Base-by-base conservation (phyloP, 92 coral and sea anemone species). In the Bergia sp. region DNA sequence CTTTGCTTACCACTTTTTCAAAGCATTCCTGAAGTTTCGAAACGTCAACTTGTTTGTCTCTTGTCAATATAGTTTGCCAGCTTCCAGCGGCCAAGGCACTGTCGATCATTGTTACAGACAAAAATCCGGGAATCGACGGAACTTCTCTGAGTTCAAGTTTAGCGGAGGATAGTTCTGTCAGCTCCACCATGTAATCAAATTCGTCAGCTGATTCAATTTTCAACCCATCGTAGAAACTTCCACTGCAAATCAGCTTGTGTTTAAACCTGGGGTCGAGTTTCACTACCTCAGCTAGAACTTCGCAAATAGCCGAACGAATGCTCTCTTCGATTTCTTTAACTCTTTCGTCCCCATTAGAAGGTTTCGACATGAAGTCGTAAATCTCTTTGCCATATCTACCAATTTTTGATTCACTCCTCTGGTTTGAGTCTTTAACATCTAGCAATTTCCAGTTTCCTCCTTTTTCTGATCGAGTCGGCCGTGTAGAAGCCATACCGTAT, bases 141-240 rank as follows among this genome's bases (percentile, higher is more conserved):
- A 18, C 45, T 8, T 58, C 85, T 1, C 37, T 18, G 13, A 36
- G 38, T 81, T 38, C 37, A 37, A 81, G 85, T 55, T 61, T 81
- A 81, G 37, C 74, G 13, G 85, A 21, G 44, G 49, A 58, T 15
- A 81, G 44, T 7, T 58, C 72, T 55, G 85, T 57, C 38, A 81
- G 50, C 40, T 81, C 85, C 2, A 81, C 44, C 85, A 81, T 57
- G 5, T 81, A 81, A 42, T 81, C 85, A 21, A 81, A 81, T 50
- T 81, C 85, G 73, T 81, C 49, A 43, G 73, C 74, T 20, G 37
- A 16, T 81, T 57, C 74, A n/a, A 81, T 81, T 81, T 39, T 81
- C 43, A 81, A 20, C 4, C 85, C 85, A 16, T 81, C 74, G 73
- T 81, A 81, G 45, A 53, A 81, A 40, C 85, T 81, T 61, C 85